phyloP scores from a whole-genome alignment of 2,797 vertebrate species.

The Phoeniculus purpureus region DNA sequence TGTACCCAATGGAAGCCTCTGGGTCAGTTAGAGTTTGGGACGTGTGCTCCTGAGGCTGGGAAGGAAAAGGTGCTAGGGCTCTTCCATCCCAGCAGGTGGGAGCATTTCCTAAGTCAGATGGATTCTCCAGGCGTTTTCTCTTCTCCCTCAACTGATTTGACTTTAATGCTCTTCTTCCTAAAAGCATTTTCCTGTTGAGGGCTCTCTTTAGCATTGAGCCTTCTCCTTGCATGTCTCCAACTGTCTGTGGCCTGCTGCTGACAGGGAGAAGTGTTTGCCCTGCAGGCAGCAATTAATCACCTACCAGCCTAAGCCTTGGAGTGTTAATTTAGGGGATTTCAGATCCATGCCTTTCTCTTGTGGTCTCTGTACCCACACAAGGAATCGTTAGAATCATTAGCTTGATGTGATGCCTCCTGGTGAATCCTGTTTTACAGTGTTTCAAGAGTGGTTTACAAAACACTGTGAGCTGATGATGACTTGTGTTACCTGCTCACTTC shows the following conservation, averaged over 20 bases:
- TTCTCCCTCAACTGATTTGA: not conserved
- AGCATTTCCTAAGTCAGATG: not conserved
- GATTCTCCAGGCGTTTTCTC: slow-evolving; percentile 4
- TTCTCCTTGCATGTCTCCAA: not conserved
- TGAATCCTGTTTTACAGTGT: not conserved
- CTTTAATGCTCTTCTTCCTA: not conserved
- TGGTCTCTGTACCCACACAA: not conserved
- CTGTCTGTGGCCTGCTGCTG: not conserved
- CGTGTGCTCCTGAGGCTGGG: not conserved
- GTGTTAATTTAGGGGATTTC: not conserved
- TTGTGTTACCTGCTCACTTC: slow-evolving; percentile 41
- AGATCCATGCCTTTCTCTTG: not conserved
- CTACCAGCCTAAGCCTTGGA: not conserved
- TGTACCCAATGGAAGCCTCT: not conserved
- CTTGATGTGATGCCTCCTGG: not conserved
- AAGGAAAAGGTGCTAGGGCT: not conserved
- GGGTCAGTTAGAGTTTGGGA: not conserved
- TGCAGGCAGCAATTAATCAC: not conserved
- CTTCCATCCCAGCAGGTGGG: not conserved
- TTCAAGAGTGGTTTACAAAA: not conserved
- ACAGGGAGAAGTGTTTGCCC: not conserved
- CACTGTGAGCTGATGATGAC: slow-evolving; percentile 6
- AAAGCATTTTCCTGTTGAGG: not conserved
- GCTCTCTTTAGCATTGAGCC: not conserved
- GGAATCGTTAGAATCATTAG: not conserved